Conservation (phyloP, 2,113 vertebrate genomes). For the Empidonax traillii region DNA sequence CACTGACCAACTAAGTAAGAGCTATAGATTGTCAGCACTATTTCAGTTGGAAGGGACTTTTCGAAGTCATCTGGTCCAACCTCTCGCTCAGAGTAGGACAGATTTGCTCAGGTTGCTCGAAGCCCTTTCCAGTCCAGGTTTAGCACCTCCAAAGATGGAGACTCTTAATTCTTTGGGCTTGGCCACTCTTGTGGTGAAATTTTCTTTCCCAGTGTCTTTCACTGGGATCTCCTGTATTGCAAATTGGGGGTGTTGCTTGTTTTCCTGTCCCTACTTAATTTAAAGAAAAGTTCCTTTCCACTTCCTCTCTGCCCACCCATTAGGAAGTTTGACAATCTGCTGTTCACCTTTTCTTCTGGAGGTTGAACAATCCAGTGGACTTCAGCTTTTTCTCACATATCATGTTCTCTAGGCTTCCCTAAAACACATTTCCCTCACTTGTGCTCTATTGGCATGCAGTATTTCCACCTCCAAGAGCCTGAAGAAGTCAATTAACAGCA, state of each 20-base stretch:
- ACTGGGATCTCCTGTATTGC: not conserved
- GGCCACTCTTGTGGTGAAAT: not conserved
- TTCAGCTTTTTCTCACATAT: not conserved
- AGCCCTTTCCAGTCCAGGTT: not conserved
- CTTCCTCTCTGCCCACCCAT: not conserved
- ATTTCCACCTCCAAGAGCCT: not conserved
- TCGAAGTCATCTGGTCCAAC: not conserved
- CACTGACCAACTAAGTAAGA: not conserved
- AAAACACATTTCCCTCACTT: not conserved
- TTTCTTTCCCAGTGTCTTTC: not conserved
- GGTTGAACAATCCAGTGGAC: not conserved
- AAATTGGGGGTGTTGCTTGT: not conserved
- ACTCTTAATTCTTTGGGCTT: not conserved
- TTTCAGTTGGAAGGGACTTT: not conserved
- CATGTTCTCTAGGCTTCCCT: not conserved
- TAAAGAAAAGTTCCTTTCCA: not conserved
- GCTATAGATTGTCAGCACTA: not conserved
- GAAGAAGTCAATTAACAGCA: not conserved
- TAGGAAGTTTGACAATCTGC: not conserved
- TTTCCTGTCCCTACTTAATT: not conserved
- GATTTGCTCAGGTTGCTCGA: not conserved
- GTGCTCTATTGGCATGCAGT: accelerated
- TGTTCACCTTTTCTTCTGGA: not conserved
- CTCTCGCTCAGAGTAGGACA: not conserved
- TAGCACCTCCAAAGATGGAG: not conserved